Conservation (phyloP, 2,888 invertebrate genomes). For the Cryptophagus acutangulus region DNA sequence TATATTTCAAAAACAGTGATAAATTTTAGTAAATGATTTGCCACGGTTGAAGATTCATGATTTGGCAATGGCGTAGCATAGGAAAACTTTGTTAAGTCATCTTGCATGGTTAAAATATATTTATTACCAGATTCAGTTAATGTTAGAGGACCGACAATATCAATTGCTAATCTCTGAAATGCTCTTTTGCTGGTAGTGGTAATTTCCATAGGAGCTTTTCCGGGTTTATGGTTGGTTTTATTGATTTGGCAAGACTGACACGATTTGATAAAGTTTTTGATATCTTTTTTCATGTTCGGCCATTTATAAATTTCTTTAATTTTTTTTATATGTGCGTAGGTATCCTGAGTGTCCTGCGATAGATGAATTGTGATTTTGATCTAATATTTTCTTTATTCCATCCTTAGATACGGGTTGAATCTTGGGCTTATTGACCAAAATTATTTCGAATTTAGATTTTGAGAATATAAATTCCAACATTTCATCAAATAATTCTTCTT, state of each 20-base stretch:
- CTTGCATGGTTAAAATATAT: slow-evolving; percentile 30
- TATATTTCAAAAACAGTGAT: slow-evolving; percentile 38
- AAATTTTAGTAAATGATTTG: slow-evolving; percentile 32
- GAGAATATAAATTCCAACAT: no score
- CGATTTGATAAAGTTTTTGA: slow-evolving; percentile 19
- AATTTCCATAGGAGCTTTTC: slow-evolving; percentile 35
- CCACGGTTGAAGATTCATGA: slow-evolving; percentile 36
- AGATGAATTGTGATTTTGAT: slow-evolving; percentile 7
- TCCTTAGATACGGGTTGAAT: not conserved
- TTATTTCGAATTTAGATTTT: no score
- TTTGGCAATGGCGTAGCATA: slow-evolving; percentile 25
- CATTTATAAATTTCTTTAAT: slow-evolving; percentile 25
- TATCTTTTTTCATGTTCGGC: slow-evolving; percentile 21
- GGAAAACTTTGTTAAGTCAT: slow-evolving; percentile 22
- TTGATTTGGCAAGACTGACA: slow-evolving; percentile 28
- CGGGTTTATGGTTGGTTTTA: slow-evolving; percentile 23
- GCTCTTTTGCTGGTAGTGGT: slow-evolving; percentile 32
- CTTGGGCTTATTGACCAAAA: no score
- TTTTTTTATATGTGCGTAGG: slow-evolving; percentile 14
- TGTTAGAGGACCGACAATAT: slow-evolving; percentile 36
- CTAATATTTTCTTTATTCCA: slow-evolving; percentile 8
- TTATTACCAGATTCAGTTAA: slow-evolving; percentile 27
- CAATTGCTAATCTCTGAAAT: slow-evolving; percentile 32
- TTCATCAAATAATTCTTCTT: no score
- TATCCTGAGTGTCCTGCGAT: slow-evolving; percentile 13